phyloP scores from a whole-genome alignment of 35 echinoderm and acorn worm species.

The Strongylocentrotus purpuratus region DNA sequence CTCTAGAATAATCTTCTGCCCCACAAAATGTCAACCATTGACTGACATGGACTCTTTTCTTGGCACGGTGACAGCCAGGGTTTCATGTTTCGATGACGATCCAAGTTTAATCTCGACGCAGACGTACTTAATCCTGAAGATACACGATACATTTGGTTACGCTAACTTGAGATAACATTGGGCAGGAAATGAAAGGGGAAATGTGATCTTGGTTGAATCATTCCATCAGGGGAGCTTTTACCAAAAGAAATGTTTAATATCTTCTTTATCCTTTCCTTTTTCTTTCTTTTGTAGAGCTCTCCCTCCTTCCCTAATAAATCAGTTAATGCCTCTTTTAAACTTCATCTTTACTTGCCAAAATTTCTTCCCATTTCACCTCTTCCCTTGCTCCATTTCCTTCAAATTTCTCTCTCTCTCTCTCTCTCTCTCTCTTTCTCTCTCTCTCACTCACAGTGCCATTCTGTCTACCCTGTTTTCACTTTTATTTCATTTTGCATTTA shows the following conservation, averaged over 20 bases:
- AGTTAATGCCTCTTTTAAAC: not conserved
- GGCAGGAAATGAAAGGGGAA: slow-evolving; percentile 9
- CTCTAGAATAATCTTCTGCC: not conserved
- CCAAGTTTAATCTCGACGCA: not conserved
- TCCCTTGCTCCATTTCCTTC: not conserved
- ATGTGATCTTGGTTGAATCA: not conserved
- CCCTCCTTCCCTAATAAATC: too few relatives aligned
- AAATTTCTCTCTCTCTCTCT: not conserved
- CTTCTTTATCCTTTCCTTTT: not conserved
- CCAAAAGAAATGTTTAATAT: not conserved
- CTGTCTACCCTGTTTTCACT: too few relatives aligned
- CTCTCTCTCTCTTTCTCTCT: too few relatives aligned
- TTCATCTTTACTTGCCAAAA: not conserved
- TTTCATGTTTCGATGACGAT: not conserved
- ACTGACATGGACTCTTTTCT: not conserved
- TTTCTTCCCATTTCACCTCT: not conserved
- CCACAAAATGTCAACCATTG: not conserved
- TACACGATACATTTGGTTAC: not conserved
- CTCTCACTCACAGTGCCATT: too few relatives aligned
- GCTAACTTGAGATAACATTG: not conserved
- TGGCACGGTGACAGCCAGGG: not conserved
- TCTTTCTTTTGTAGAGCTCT: not conserved
- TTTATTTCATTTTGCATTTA: too few relatives aligned
- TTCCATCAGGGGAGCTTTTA: not conserved
- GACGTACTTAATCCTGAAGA: not conserved